phyloP scores from a whole-genome alignment of 2,888 invertebrate genomes.

The Drosophila trichaetosa region DNA sequence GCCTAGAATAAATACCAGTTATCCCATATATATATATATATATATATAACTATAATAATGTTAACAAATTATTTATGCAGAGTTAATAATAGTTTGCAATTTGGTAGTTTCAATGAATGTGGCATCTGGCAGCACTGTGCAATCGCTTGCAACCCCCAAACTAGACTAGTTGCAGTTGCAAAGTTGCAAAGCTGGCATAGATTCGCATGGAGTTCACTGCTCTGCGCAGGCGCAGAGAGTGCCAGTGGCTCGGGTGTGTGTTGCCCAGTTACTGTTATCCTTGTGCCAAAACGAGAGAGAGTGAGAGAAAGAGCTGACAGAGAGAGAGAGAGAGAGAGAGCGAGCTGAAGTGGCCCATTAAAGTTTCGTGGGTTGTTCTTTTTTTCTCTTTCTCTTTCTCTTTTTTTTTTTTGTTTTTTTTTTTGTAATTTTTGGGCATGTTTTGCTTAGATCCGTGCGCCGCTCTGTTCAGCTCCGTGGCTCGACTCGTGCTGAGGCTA shows the following conservation, averaged over 20 bases:
- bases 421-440: slow-evolving; percentile 40
- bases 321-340: background rate
- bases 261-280: slow-evolving; percentile 25
- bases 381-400: slow-evolving; percentile 13
- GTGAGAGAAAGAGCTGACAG: slow-evolving; percentile 5
- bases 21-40: background rate
- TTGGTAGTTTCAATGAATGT: background rate
- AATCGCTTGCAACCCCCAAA: slow-evolving; percentile 32
- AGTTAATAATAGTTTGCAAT: background rate
- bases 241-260: slow-evolving; percentile 36
- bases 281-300: background rate
- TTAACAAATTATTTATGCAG: background rate
- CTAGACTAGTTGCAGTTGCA: slow-evolving; percentile 30
- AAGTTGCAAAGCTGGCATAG: slow-evolving; percentile 32
- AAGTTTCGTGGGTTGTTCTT: slow-evolving; percentile 52
- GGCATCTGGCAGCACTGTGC: slow-evolving; percentile 47
- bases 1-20: background rate
- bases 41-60: too few species aligned
- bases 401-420: background rate
- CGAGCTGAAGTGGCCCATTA: slow-evolving; percentile 41
- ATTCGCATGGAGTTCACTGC: slow-evolving; percentile 15
- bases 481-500: slow-evolving; percentile 50
- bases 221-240: slow-evolving; percentile 46
- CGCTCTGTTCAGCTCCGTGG: slow-evolving; percentile 42
- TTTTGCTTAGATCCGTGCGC: slow-evolving; percentile 35